phyloP scores from a whole-genome alignment of 1,140 invertebrate species.

The Plodia interpunctella region DNA sequence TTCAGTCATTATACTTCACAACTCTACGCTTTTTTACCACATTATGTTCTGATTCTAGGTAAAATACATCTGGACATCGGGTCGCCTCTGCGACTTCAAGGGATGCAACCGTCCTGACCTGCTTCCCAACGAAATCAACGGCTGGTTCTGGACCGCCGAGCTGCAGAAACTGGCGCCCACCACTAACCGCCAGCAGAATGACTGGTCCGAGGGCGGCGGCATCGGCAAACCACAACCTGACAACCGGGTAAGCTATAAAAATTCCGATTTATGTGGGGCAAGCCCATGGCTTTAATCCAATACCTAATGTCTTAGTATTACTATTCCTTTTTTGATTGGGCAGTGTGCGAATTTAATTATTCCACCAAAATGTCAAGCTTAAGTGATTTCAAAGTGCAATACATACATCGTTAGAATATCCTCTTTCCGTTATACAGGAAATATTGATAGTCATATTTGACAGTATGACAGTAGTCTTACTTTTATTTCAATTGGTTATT shows the following conservation, averaged over 20 bases:
- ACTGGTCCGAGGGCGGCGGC: slow-evolving; percentile 89
- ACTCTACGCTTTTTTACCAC: background rate
- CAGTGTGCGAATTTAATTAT: too few species aligned
- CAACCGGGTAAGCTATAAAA: slow-evolving; percentile 77
- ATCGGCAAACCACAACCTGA: slow-evolving; percentile 89
- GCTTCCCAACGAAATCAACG: slow-evolving; percentile 85
- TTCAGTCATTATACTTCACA: too few species aligned
- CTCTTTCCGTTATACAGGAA: too few species aligned
- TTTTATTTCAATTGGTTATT: background rate
- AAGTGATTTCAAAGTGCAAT: too few species aligned
- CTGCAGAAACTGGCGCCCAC: slow-evolving; percentile 88
- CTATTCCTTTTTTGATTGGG: too few species aligned
- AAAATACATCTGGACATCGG: slow-evolving; percentile 92
- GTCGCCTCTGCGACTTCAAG: slow-evolving; percentile 89
- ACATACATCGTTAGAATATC: too few species aligned
- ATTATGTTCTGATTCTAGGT: slow-evolving; percentile 63
- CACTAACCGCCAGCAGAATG: slow-evolving; percentile 85
- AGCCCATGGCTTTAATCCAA: too few species aligned
- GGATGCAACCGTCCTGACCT: slow-evolving; percentile 88
- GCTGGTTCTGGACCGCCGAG: slow-evolving; percentile 93
- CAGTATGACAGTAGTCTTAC: too few species aligned
- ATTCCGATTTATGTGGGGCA: too few species aligned
- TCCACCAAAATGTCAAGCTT: too few species aligned
- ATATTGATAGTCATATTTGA: too few species aligned
- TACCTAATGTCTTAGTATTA: too few species aligned